Conservation (phyloP, 2,888 invertebrate species). For the Rhagium mordax region DNA sequence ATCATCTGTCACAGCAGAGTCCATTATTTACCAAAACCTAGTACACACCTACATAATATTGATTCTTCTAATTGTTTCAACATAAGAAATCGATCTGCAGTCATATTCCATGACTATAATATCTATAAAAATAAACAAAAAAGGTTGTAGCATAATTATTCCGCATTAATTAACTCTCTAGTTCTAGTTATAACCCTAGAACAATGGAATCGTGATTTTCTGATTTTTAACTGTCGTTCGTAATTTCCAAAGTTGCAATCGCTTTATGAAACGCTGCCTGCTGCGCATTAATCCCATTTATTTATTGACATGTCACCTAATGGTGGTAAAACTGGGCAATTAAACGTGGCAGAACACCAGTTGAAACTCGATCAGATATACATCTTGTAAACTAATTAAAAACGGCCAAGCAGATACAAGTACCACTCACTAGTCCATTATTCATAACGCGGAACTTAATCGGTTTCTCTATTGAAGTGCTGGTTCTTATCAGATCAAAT, state of each 20-base stretch:
- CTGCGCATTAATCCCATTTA: constrained; percentile 3
- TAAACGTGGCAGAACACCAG: neutral
- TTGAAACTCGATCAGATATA: neutral
- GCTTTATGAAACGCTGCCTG: neutral
- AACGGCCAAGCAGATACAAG: constrained; percentile 1
- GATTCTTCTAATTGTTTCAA: too few species aligned
- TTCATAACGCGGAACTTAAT: constrained; percentile 40
- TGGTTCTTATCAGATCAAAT: constrained; percentile 30
- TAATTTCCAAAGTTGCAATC: neutral
- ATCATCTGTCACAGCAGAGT: too few species aligned
- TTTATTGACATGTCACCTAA: constrained; percentile 11
- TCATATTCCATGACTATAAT: too few species aligned
- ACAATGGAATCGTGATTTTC: too few species aligned
- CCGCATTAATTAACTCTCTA: too few species aligned
- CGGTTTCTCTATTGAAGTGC: constrained; percentile 32
- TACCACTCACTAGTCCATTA: constrained; percentile 13
- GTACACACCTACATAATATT: too few species aligned
- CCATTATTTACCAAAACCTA: too few species aligned
- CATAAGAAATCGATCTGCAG: too few species aligned
- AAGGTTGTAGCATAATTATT: too few species aligned
- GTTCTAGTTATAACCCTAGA: too few species aligned
- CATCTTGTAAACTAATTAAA: constrained; percentile 5
- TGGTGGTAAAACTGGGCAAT: neutral
- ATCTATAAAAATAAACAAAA: too few species aligned
- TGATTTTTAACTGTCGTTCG: too few species aligned